These are phyloP conservation scores for Sylvietta virens DNA, from an alignment of 2,113 vertebrate genomes.

Conservation along the genomic window DNA sequence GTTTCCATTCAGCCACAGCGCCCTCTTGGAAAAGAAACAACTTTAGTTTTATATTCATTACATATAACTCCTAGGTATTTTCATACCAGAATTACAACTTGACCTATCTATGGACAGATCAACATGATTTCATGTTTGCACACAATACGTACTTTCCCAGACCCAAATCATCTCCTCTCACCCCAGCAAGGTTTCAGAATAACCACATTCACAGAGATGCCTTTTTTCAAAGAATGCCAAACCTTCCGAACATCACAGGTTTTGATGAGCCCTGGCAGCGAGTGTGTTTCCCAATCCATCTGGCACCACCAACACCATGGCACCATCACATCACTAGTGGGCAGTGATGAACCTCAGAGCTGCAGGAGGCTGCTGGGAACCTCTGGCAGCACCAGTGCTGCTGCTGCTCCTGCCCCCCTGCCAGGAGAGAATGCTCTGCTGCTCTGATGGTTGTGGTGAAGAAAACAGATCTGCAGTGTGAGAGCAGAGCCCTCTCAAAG, in stretches of 20 bases:
- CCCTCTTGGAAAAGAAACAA: slow-evolving; percentile 58
- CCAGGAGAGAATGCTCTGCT: not conserved
- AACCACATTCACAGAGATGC: not conserved
- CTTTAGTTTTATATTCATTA: slow-evolving; percentile 53
- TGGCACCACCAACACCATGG: not conserved
- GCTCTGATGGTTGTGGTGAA: not conserved
- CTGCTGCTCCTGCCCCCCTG: not conserved
- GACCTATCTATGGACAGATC: not conserved
- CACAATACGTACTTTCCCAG: not conserved
- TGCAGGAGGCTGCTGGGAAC: not conserved
- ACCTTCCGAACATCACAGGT: not conserved
- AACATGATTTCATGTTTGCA: not conserved
- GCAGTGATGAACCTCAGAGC: not conserved
- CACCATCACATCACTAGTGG: not conserved
- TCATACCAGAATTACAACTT: not conserved
- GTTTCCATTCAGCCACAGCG: slow-evolving; percentile 55
- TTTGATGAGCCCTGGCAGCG: not conserved
- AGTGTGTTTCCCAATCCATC: not conserved
- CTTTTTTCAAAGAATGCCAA: slow-evolving; percentile 4
- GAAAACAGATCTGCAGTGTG: accelerated
- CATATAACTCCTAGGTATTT: slow-evolving; percentile 35
- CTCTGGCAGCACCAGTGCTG: not conserved
- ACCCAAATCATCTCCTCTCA: not conserved
- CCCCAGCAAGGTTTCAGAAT: not conserved
- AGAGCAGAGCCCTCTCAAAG: not conserved